phyloP scores from a whole-genome alignment of 1,140 invertebrate species.

The Aporrectodea caliginosa region DNA sequence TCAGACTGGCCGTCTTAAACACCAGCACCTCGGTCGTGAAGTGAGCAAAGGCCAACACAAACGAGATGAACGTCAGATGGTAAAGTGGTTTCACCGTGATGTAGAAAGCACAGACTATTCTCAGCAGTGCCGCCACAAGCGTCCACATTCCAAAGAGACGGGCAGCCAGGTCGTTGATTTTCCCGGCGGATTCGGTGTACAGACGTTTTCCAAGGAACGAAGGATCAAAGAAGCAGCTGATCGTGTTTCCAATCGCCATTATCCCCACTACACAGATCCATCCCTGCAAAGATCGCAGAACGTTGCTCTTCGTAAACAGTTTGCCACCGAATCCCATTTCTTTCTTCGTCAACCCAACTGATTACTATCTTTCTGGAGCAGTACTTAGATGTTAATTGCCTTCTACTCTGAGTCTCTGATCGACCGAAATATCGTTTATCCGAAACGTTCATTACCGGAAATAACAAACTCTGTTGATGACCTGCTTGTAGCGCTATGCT shows the following conservation, averaged over 20 bases:
- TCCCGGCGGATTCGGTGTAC: constrained; percentile 36
- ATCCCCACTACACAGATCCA: constrained; percentile 44
- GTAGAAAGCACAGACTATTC: constrained; percentile 31
- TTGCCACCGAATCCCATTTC: too few relatives aligned
- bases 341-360: too few relatives aligned
- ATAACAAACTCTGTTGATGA: too few relatives aligned
- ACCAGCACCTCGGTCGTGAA: constrained; percentile 38
- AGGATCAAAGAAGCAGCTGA: constrained; percentile 42
- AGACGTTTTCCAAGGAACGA: constrained; percentile 38
- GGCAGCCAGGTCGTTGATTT: constrained; percentile 38
- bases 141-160: constrained; percentile 45
- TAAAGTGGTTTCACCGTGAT: constrained; percentile 37
- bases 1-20: constrained; percentile 38
- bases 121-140: constrained; percentile 36
- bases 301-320: constrained; percentile 13
- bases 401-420: too few relatives aligned
- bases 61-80: constrained; percentile 41
- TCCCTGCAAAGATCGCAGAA: constrained; percentile 33
- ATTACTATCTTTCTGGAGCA: too few relatives aligned
- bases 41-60: constrained; percentile 39
- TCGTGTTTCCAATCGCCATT: constrained; percentile 44
- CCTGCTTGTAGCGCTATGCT: too few relatives aligned
- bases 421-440: too few relatives aligned
- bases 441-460: too few relatives aligned
- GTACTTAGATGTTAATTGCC: too few relatives aligned